Conservation (phyloP, 2,888 invertebrate species). For the Diploptera punctata region DNA sequence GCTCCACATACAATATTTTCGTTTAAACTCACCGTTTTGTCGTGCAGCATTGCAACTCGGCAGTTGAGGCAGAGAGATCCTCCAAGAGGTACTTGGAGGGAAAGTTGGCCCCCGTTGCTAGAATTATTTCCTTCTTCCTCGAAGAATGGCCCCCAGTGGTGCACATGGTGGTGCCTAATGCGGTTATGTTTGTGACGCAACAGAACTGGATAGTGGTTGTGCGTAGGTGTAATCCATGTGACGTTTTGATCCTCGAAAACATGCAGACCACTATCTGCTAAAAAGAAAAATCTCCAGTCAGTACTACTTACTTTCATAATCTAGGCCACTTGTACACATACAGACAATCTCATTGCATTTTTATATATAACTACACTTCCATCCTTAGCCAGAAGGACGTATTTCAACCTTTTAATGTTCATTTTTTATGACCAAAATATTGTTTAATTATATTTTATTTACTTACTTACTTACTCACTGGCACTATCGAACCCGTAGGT, state of each 20-base stretch:
- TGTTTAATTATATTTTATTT: too few relatives aligned
- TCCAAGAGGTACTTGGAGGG: conserved; percentile 67
- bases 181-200: conserved; percentile 22
- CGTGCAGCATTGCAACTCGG: conserved; percentile 72
- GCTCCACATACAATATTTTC: too few relatives aligned
- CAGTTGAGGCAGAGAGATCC: conserved; percentile 70
- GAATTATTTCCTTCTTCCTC: conserved; percentile 61
- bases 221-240: conserved; percentile 20
- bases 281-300: too few relatives aligned
- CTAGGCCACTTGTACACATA: too few relatives aligned
- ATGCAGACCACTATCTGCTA: conserved; percentile 20
- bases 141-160: conserved; percentile 76
- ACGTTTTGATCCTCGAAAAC: neutral
- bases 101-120: conserved; percentile 60
- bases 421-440: too few relatives aligned
- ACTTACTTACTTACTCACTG: too few relatives aligned
- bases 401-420: too few relatives aligned
- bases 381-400: too few relatives aligned
- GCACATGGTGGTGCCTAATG: conserved; percentile 65
- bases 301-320: too few relatives aligned
- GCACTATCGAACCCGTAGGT: too few relatives aligned
- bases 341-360: too few relatives aligned
- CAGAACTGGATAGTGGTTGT: conserved; percentile 8
- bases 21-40: conserved; percentile 67
- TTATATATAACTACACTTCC: too few relatives aligned